These are phyloP conservation scores for Quiscalus mexicanus DNA, from an alignment of 2,113 vertebrate species.

Conservation along the genomic window DNA sequence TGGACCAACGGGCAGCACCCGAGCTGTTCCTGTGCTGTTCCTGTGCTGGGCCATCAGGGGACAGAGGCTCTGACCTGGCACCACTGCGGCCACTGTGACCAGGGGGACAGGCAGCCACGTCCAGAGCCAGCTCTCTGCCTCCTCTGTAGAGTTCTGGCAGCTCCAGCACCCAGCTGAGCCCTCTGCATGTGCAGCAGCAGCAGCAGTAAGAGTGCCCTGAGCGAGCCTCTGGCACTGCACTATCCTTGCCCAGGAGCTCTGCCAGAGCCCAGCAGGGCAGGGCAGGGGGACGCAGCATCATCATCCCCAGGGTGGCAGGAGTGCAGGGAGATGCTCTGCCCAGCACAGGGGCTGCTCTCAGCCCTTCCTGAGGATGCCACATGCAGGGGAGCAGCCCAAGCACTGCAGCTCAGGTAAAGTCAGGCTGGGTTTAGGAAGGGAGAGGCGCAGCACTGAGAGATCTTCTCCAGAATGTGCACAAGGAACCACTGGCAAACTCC, in stretches of 20 bases:
- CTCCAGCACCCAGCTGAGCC: neutral
- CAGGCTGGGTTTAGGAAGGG: neutral
- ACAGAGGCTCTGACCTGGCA: neutral
- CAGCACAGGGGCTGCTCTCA: fast-evolving
- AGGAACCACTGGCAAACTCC: fast-evolving
- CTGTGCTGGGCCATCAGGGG: neutral
- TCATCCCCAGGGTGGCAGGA: neutral
- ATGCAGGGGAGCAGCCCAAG: neutral
- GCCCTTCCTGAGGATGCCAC: neutral
- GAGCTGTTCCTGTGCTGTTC: neutral
- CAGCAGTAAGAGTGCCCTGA: neutral
- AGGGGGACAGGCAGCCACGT: neutral
- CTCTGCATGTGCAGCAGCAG: neutral
- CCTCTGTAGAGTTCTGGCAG: neutral
- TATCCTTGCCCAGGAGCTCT: neutral
- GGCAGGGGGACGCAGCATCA: fast-evolving
- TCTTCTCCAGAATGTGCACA: neutral
- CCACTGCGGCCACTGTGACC: neutral
- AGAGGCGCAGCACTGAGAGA: neutral
- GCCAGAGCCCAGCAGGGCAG: neutral
- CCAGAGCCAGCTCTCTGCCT: neutral
- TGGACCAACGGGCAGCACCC: neutral
- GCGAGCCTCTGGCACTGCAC: neutral
- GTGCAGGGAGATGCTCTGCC: neutral
- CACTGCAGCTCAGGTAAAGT: neutral